Conservation (phyloP, 2,113 vertebrate genomes). For the Meriones unguiculatus region DNA sequence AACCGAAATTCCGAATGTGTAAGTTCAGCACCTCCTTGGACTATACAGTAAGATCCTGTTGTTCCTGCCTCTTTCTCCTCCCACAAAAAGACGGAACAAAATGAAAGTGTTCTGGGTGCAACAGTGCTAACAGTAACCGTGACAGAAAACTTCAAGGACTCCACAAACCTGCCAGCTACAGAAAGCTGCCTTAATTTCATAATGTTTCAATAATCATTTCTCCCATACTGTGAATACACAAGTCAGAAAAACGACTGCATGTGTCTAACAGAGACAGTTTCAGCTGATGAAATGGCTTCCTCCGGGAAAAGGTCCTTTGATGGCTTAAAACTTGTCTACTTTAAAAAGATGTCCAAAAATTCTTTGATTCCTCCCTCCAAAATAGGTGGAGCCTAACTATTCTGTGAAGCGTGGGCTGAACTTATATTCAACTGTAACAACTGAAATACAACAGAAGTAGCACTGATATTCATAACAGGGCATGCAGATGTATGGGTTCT, state of each 20-base stretch:
- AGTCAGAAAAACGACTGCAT: conserved; percentile 17
- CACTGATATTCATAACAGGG: neutral
- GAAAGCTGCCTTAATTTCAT: conserved; percentile 20
- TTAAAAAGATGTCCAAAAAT: neutral
- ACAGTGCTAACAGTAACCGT: neutral
- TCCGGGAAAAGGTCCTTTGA: neutral
- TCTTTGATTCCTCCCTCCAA: neutral
- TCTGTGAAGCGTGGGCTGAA: neutral
- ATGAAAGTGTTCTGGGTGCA: neutral
- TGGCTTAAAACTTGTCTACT: neutral
- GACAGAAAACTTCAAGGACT: conserved; percentile 4
- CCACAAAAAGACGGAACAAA: neutral
- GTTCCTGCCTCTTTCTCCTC: neutral
- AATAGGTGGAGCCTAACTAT: neutral
- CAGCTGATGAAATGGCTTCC: neutral
- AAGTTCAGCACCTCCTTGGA: neutral
- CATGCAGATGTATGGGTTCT: neutral
- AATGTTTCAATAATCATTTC: conserved; percentile 30
- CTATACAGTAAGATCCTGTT: neutral
- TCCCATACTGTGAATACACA: neutral
- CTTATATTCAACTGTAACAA: neutral
- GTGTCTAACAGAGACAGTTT: neutral
- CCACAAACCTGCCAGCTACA: neutral
- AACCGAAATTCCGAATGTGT: neutral
- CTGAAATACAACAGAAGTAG: neutral